Evolutionary conservation across 37 sponge, comb jelly and placozoan genomes (phyloP), one percentile per base, ranked within the genome.

Genomic region (Oopsacas minuta): DNA sequence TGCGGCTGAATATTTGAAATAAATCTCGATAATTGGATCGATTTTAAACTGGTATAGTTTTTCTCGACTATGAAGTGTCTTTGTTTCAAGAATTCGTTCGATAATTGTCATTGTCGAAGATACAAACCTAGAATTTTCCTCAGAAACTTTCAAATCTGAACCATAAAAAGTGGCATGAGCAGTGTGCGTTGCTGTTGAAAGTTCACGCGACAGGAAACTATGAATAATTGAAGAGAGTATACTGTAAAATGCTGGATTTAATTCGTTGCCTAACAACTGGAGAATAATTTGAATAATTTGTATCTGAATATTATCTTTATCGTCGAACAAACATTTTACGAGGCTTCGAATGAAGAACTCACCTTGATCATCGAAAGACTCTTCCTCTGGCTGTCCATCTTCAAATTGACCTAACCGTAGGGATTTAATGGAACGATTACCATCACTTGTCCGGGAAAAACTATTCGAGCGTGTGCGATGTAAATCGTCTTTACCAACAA

Each of bases 171-270:
- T 61, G 22, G 75, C 75, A 12, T 61, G 75, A 25, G 32, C 75
- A 25, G 75, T 61, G 7, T 61, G 75, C 1, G 75, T 3, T 5
- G 20, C 75, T 25, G 75, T 25, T 25, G 22, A 10, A n/a, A 61
- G 75, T 25, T 61, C 75, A 32, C 30, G 22, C 7, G 75, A 61
- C 3, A 61, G 75, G 75, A 25, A 32, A 34, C 7, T 61, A n/a
- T 10, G 30, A 25, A 61, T 10, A n/a, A 61, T 61, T 12, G 20
- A 3, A 34, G 75, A 61, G 20, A 61, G 75, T 5, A 61, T 61
- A 61, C 22, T 61, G 22, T 61, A 61, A 61, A 61, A 61, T 25
- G 75, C 75, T 61, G 75, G 75, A 61, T 61, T 61, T 61, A 61
- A n/a, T n/a, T 61, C 75, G 75, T 61, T 61, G 28, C 75, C 75